Percentiles rank a stretch among this genome's conserved stretches.
Conservation (phyloP, 1,140 invertebrate genomes). For the Hypsibius dujardini region DNA sequence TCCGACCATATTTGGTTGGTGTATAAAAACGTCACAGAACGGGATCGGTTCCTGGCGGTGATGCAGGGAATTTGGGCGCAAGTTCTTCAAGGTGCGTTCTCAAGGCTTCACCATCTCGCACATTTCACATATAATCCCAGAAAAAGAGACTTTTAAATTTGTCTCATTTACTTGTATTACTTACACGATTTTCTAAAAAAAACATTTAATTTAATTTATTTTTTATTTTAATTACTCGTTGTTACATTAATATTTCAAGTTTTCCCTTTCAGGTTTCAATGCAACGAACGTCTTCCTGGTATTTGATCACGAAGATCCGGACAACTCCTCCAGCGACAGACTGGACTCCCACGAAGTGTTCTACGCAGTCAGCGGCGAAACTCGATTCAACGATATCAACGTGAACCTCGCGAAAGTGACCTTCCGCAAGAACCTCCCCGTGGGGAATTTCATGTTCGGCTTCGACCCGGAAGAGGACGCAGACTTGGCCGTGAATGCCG, state of each 20-base stretch:
- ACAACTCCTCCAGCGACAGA: neutral
- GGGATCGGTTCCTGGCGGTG: neutral
- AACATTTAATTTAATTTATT: neutral
- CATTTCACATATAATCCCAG: too few species aligned
- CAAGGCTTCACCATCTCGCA: too few species aligned
- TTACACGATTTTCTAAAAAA: neutral
- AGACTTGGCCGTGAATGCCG: neutral
- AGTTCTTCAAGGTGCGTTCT: neutral
- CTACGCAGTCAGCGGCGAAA: neutral
- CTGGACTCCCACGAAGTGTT: constrained; percentile 6
- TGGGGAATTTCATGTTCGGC: constrained; percentile 1
- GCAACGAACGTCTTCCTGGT: neutral
- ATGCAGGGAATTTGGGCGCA: neutral
- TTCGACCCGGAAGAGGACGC: neutral
- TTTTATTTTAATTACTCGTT: too few species aligned
- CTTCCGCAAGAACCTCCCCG: neutral
- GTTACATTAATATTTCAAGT: too few species aligned
- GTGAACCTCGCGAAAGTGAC: neutral
- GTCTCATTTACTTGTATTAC: neutral
- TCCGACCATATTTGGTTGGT: constrained; percentile 2
- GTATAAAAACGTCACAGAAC: neutral
- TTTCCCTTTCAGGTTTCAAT: neutral
- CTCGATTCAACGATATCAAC: neutral
- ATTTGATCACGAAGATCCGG: neutral
- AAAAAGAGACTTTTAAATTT: neutral